Evolutionary conservation across 2,113 vertebrate species (phyloP), one percentile per base, ranked within the genome.

Genomic region (Hassar affinis): DNA sequence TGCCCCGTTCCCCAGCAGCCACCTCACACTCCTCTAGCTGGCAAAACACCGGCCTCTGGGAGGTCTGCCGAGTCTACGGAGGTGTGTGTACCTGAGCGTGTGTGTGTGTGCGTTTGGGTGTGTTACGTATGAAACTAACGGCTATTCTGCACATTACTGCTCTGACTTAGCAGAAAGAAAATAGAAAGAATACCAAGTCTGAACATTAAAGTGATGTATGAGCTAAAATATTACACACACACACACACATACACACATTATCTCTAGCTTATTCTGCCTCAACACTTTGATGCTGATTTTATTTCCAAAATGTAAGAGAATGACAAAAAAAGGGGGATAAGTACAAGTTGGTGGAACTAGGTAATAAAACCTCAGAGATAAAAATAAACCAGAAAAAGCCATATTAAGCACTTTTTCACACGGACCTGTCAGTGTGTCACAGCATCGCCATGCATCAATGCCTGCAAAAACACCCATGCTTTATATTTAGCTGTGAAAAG

Each of bases 1-100:
- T 85, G 82, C 86, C 87, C 81, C 85, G 81, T 85, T 89, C 88
- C 80, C 82, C 62, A 78, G 88, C 86, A 86, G 84, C 87, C 83
- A 83, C 45, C 85, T 68, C 42, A 75, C 86, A 85, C 86, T 79
- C 84, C 52, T 85, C 79, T 71, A 75, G 59, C 77, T 75, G 83
- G 78, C 61, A 86, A 85, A 81, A 81, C 47, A 74, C 47, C 30
- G 62, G 79, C 38, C 38, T 49, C 10, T 51, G 49, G 49, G 83
- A 72, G 77, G 83, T 81, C 78, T 30, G 14, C 71, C 25, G 33
- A 78, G 38, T 78, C 54, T n/a, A 80, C 57, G 78, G n/a, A 81
- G 72, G 72, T 62, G 54, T 56, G 22, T 35, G 20, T 62, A 66
- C 54, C n/a, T 12, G 1, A 45, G 30, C 9, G 71, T 64, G 52